phyloP scores from a whole-genome alignment of 2,797 vertebrate genomes.

The Picus viridis region DNA sequence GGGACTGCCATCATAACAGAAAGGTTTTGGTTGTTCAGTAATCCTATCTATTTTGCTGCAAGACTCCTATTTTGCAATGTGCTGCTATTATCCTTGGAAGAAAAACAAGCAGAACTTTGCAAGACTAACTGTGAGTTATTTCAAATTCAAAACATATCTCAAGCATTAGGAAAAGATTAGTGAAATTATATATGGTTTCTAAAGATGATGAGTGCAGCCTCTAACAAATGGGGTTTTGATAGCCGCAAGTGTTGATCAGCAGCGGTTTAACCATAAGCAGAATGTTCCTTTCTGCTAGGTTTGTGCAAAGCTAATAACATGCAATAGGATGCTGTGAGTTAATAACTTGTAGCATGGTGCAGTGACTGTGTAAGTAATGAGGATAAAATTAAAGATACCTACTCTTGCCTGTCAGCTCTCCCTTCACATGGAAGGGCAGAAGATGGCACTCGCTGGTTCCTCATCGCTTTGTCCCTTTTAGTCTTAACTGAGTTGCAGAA shows the following conservation, averaged over 20 bases:
- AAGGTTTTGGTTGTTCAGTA: conserved; percentile 33
- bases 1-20: background rate
- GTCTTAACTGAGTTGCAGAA: background rate
- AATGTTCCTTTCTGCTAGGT: conserved; percentile 20
- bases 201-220: conserved; percentile 10
- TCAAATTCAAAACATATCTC: conserved; percentile 6
- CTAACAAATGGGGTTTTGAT: background rate
- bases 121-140: background rate
- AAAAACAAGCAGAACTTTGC: conserved; percentile 13
- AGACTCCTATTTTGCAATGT: conserved; percentile 25
- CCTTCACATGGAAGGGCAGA: background rate
- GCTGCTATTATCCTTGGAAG: conserved; percentile 42
- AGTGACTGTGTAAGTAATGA: conserved; percentile 33
- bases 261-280: conserved; percentile 8
- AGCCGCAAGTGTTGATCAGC: background rate
- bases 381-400: conserved; percentile 34
- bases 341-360: background rate
- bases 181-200: background rate
- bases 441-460: background rate
- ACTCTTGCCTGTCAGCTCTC: background rate
- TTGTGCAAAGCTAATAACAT: background rate
- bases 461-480: background rate
- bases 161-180: background rate
- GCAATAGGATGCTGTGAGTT: conserved; percentile 25
- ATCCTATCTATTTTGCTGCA: conserved; percentile 40